phyloP scores from a whole-genome alignment of 2,888 invertebrate genomes.

The Orthosia gracilis region DNA sequence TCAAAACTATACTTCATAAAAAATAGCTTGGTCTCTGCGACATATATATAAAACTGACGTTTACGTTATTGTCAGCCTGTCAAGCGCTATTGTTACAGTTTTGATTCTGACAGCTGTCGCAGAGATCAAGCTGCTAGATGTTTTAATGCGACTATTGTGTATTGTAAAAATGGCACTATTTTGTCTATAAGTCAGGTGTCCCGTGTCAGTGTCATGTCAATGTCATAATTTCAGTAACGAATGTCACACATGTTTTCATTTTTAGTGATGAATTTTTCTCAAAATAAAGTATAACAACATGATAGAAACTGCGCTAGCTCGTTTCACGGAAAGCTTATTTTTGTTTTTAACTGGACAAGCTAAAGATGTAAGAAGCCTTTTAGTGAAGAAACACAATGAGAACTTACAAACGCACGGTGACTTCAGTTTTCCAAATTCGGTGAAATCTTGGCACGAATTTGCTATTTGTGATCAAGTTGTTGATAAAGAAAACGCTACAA shows the following conservation, averaged over 20 bases:
- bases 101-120: too few relatives aligned
- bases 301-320: conserved; percentile 74
- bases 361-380: conserved; percentile 69
- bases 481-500: conserved; percentile 61
- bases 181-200: background rate
- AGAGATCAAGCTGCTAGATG: too few relatives aligned
- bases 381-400: conserved; percentile 91
- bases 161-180: background rate
- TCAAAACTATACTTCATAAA: background rate
- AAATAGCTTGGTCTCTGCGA: too few relatives aligned
- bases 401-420: conserved; percentile 92
- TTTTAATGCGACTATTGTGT: too few relatives aligned
- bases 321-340: conserved; percentile 74
- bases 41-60: too few relatives aligned
- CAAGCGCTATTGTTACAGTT: too few relatives aligned
- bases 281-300: conserved; percentile 54
- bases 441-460: conserved; percentile 91
- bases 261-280: conserved; percentile 10
- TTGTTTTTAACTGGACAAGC: conserved; percentile 71
- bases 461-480: conserved; percentile 55
- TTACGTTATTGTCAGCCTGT: too few relatives aligned
- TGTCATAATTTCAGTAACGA: conserved; percentile 22
- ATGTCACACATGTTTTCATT: conserved; percentile 47
- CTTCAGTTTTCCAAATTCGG: conserved; percentile 91
- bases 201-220: conserved; percentile 2